phyloP scores from a whole-genome alignment of 2,888 invertebrate genomes.

The Chirona hameri region DNA sequence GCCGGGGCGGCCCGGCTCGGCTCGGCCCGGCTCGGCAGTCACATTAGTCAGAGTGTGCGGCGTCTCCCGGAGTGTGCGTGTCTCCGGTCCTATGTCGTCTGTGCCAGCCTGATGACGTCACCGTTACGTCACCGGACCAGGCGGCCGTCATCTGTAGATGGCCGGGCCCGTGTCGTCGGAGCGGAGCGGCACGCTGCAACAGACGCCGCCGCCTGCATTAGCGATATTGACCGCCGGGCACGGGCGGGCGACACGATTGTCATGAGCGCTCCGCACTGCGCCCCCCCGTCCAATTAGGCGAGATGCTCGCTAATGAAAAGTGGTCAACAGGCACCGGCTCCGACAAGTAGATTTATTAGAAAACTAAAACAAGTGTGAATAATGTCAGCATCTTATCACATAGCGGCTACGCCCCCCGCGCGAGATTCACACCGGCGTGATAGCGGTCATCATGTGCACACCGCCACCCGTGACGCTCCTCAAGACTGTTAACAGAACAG shows the following conservation, averaged over 20 bases:
- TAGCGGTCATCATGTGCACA: no score
- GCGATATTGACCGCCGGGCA: neutral
- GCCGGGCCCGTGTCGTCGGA: neutral
- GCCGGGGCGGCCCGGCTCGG: no score
- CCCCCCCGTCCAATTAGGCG: neutral
- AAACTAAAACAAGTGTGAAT: constrained; percentile 26
- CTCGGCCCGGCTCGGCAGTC: no score
- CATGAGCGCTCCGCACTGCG: neutral
- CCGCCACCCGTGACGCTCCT: no score
- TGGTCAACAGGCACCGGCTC: neutral
- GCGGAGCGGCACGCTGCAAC: no score
- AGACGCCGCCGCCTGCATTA: neutral
- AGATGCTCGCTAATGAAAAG: neutral
- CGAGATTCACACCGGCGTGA: no score
- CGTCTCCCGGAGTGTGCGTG: no score
- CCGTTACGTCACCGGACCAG: neutral
- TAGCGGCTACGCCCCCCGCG: neutral
- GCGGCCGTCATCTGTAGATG: neutral
- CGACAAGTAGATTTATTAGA: constrained; percentile 24
- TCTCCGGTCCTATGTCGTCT: no score
- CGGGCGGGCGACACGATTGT: neutral
- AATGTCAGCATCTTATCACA: neutral
- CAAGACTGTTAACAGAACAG: no score
- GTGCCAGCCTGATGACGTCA: neutral
- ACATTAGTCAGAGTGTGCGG: no score